Evolutionary conservation across 2,888 invertebrate genomes (phyloP), one percentile per base, ranked within the genome.

Genomic region (Ectropis crepuscularia): DNA sequence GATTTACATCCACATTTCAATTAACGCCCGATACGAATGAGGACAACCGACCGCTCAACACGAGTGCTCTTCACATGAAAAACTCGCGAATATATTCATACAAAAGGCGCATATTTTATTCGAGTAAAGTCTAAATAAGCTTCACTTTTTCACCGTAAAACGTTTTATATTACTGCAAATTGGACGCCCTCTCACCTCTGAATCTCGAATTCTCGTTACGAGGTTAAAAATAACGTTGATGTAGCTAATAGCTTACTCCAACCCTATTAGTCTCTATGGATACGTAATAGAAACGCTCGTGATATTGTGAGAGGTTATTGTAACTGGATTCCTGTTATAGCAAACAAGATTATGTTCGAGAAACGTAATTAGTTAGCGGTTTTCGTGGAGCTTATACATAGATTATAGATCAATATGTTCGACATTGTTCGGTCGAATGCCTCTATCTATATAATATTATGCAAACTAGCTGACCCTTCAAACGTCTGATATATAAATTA

Each of bases 161-260:
- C 78, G 79, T 74, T 80, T 75, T 78, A 80, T 79, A 83, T 85
- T 85, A 87, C 79, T 82, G 82, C 82, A 82, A 84, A 86, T 85
- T 84, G 83, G 80, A 75, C 78, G 75, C 79, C 78, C 77, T 79
- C 78, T 71, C 76, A 71, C 72, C 69, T 77, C 75, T 71, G 78
- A 39, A 79, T 80, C 76, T 39, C 77, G 74, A 77, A 76, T 69
- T 65, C 53, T 53, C 50, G 59, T 73, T 68, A 61, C 57, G 57
- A n/a, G 57, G 59, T 59, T 69, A 77, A 85, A 82, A 85, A 77
- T 74, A 6, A 74, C 71, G 65, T 66, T 75, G 75, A 73, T 73
- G 78, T 73, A 75, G 65, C 51, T 70, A 72, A 70, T 69, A 68
- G 64, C 66, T 50, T 43, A 49, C 11, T 48, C 55, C 60, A 47